Conservation (phyloP, 2,797 vertebrate genomes). For the Enteromius treurensis region DNA sequence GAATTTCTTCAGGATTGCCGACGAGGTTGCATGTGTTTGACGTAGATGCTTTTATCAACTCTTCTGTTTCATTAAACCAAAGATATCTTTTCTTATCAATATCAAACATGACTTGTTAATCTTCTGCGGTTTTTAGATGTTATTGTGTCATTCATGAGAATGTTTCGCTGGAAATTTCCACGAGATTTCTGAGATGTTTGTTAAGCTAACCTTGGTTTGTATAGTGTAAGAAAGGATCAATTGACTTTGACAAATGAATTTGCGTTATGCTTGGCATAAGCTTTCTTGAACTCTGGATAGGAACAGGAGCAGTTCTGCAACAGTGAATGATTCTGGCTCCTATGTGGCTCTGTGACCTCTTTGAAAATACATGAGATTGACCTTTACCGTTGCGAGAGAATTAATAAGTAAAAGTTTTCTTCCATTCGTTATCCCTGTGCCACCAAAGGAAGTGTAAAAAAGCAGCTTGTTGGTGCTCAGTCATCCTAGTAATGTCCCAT, state of each 20-base stretch:
- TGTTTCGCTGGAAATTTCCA: not conserved
- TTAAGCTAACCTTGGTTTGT: not conserved
- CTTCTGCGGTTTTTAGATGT: not conserved
- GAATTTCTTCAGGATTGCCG: not conserved
- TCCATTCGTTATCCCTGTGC: not conserved
- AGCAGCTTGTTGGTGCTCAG: constrained; percentile 22
- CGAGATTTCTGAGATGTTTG: not conserved
- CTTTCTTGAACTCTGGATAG: not conserved
- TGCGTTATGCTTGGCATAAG: not conserved
- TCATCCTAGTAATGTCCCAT: constrained; percentile 45
- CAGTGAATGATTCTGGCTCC: constrained; percentile 19
- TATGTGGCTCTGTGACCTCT: constrained; percentile 22
- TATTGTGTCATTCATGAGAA: not conserved
- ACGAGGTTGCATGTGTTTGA: not conserved
- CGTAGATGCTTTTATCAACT: not conserved
- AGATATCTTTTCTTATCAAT: too few relatives aligned
- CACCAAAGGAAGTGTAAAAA: constrained; percentile 12
- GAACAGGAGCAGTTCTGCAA: not conserved
- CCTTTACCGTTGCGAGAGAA: constrained; percentile 24
- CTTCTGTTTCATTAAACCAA: not conserved
- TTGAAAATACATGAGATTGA: constrained; percentile 9
- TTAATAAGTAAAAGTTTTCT: constrained; percentile 35
- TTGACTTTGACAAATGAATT: not conserved
- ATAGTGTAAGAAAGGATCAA: not conserved
- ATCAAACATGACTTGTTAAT: not conserved